These are phyloP conservation scores for Anabacerthia variegaticeps DNA, from an alignment of 2,797 vertebrate species.

Conservation along the genomic window DNA sequence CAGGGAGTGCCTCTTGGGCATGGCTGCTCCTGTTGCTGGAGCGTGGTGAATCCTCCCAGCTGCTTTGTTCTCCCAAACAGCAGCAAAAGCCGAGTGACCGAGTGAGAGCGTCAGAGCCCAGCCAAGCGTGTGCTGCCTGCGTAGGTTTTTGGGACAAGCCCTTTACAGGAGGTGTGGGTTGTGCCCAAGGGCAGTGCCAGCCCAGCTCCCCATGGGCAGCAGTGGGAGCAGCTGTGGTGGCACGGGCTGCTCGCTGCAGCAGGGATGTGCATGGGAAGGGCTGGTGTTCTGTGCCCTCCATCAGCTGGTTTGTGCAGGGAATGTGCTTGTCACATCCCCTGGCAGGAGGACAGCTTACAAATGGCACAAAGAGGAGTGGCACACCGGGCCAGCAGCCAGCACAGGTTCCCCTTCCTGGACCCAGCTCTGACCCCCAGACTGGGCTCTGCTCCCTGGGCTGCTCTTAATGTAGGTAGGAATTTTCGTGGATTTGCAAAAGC, in stretches of 20 bases:
- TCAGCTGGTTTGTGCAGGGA: background rate
- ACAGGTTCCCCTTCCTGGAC: background rate
- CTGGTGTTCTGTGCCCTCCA: background rate
- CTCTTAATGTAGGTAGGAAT: rapidly evolving
- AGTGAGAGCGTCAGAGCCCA: background rate
- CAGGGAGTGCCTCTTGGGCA: background rate
- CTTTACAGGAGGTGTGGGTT: background rate
- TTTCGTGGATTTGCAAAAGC: background rate
- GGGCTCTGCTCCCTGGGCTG: rapidly evolving
- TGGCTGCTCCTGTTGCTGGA: rapidly evolving
- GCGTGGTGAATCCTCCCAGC: background rate
- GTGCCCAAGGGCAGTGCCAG: background rate
- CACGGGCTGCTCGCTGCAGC: rapidly evolving
- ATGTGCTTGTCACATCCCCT: background rate
- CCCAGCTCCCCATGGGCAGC: background rate
- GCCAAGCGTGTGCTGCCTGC: rapidly evolving
- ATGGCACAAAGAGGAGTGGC: background rate
- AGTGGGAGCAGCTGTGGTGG: rapidly evolving
- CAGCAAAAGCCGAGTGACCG: rapidly evolving
- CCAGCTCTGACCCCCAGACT: background rate
- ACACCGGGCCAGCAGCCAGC: rapidly evolving
- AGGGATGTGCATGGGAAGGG: rapidly evolving
- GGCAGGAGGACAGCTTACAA: rapidly evolving
- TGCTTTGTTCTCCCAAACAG: background rate
- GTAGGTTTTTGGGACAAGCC: background rate